Percentiles rank a stretch among this genome's conserved stretches.
phyloP scores from a whole-genome alignment of 2,797 vertebrate genomes.

The Meda fulgida region DNA sequence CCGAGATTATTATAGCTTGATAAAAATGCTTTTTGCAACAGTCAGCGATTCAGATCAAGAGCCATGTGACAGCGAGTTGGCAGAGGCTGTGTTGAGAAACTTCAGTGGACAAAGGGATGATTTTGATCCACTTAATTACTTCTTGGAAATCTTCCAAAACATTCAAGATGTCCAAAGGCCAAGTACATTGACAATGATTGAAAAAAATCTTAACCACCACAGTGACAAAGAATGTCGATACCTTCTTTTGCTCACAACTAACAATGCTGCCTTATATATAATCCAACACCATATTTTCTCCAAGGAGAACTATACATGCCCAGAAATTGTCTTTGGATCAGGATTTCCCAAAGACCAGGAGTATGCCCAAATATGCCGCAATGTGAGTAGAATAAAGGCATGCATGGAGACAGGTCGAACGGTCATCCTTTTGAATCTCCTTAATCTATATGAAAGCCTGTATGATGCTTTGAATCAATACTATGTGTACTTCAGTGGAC shows the following conservation, averaged over 20 bases:
- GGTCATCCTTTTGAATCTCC: slow-evolving; percentile 81
- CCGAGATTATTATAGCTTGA: slow-evolving; percentile 82
- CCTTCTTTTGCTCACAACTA: slow-evolving; percentile 82
- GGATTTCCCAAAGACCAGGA: slow-evolving; percentile 84
- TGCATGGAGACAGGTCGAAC: slow-evolving; percentile 85
- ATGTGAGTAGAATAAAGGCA: slow-evolving; percentile 80
- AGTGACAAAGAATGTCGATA: slow-evolving; percentile 74
- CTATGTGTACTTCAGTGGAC: slow-evolving; percentile 79
- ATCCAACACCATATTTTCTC: slow-evolving; percentile 75
- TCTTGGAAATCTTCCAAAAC: slow-evolving; percentile 67
- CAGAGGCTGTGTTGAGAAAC: slow-evolving; percentile 79
- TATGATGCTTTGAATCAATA: slow-evolving; percentile 84
- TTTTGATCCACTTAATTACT: slow-evolving; percentile 73
- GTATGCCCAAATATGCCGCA: slow-evolving; percentile 81
- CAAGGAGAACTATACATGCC: slow-evolving; percentile 62
- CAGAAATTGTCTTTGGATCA: slow-evolving; percentile 83
- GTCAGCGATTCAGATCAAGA: slow-evolving; percentile 66
- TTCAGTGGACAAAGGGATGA: slow-evolving; percentile 78
- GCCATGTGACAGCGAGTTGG: slow-evolving; percentile 69
- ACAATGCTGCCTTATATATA: slow-evolving; percentile 81
- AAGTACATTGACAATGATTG: slow-evolving; percentile 78
- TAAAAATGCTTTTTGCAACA: slow-evolving; percentile 79
- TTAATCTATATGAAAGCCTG: slow-evolving; percentile 84
- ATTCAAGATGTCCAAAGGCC: slow-evolving; percentile 67
- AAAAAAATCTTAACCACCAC: slow-evolving; percentile 70